Conservation (phyloP, 2,797 vertebrate species). For the Peromyscus nudipes region DNA sequence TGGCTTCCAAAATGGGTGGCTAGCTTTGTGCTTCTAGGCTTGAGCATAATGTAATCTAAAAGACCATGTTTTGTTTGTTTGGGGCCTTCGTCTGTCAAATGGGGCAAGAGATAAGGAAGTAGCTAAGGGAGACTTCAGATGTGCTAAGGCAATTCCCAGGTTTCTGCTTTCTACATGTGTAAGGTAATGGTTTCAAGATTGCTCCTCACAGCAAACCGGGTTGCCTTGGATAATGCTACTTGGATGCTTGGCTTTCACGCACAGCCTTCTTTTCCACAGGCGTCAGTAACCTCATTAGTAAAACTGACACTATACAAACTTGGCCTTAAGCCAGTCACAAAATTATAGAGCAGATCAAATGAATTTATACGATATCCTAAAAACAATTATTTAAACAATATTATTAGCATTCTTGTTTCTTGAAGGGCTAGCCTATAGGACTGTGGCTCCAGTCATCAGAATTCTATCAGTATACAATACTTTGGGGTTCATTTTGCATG, state of each 20-base stretch:
- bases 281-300: not conserved
- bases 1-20: not conserved
- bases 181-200: slow-evolving; percentile 41
- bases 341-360: not conserved
- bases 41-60: not conserved
- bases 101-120: not conserved
- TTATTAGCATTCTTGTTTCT: not conserved
- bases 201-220: not conserved
- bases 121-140: slow-evolving; percentile 28
- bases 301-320: not conserved
- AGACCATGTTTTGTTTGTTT: not conserved
- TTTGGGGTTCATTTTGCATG: not conserved
- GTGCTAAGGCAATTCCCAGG: not conserved
- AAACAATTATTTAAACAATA: not conserved
- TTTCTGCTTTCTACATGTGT: not conserved
- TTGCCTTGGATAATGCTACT: not conserved
- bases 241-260: not conserved
- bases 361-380: not conserved
- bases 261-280: not conserved
- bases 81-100: not conserved
- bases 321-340: not conserved
- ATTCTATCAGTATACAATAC: not conserved
- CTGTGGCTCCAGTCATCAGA: not conserved
- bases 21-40: not conserved
- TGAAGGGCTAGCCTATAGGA: not conserved